These are phyloP conservation scores for Myoxocephalus aenaeus DNA, from an alignment of 2,797 vertebrate species.

Conservation along the genomic window DNA sequence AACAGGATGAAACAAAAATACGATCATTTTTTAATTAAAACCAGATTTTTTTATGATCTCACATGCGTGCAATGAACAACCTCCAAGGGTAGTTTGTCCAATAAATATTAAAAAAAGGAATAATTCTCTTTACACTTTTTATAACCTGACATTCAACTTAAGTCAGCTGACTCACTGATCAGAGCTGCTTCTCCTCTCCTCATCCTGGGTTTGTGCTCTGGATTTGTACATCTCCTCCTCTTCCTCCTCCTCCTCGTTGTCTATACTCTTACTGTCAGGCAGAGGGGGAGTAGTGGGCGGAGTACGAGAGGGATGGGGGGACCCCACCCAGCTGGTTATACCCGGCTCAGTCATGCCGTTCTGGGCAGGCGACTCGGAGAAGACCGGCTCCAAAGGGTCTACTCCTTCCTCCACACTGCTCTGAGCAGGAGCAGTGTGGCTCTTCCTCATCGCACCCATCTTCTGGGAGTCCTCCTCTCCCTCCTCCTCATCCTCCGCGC, in stretches of 20 bases:
- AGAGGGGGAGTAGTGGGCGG: conserved; percentile 53
- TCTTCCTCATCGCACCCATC: conserved; percentile 75
- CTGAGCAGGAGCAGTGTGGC: conserved; percentile 66
- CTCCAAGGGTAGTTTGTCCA: not conserved
- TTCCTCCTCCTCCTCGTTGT: conserved; percentile 84
- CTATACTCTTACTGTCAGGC: conserved; percentile 77
- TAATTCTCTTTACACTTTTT: not conserved
- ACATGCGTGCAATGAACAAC: not conserved
- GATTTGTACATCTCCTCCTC: conserved; percentile 80
- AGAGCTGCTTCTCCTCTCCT: conserved; percentile 48
- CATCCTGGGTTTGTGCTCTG: conserved; percentile 67
- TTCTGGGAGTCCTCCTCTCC: conserved; percentile 75
- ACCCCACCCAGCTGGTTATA: conserved; percentile 78
- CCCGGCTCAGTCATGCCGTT: conserved; percentile 77
- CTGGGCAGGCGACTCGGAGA: conserved; percentile 61
- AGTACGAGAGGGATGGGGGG: conserved; percentile 63
- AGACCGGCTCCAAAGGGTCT: conserved; percentile 74
- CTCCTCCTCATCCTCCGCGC: conserved; percentile 86
- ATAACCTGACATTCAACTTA: not conserved
- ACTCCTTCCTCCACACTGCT: conserved; percentile 89
- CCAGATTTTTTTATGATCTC: not conserved
- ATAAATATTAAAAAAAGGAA: not conserved
- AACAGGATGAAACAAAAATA: not conserved
- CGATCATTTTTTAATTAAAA: not conserved
- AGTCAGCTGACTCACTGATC: conserved; percentile 80